Evolutionary conservation across 2,888 invertebrate species (phyloP).

Genomic region (Dichetophora obliterata): DNA sequence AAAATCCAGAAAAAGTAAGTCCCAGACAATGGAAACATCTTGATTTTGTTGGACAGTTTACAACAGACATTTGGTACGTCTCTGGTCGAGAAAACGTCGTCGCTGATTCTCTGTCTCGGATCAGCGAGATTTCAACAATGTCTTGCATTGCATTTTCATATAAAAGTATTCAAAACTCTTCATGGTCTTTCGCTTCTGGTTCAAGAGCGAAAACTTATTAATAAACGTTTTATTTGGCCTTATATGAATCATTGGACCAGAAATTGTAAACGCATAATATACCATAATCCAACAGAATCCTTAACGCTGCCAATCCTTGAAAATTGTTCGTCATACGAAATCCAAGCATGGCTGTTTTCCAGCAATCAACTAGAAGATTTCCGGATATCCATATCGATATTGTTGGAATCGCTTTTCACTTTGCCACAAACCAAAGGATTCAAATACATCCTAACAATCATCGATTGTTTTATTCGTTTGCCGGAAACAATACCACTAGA

Average conservation of each 20-base stretch:
- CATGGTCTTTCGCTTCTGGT: slow-evolving; percentile 6
- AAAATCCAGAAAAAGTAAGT: slow-evolving; percentile 11
- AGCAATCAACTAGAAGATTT: slow-evolving; percentile 23
- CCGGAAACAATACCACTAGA: slow-evolving; percentile 26
- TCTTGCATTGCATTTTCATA: not conserved
- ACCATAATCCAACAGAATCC: too few relatives aligned
- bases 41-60: slow-evolving; percentile 38
- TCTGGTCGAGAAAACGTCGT: slow-evolving; percentile 29
- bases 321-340: slow-evolving; percentile 34
- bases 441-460: slow-evolving; percentile 23
- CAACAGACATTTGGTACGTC: slow-evolving; percentile 30
- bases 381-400: slow-evolving; percentile 32
- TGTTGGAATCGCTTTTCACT: too few relatives aligned
- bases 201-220: slow-evolving; percentile 24
- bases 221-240: slow-evolving; percentile 29
- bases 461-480: slow-evolving; percentile 28
- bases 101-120: slow-evolving; percentile 35
- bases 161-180: too few relatives aligned
- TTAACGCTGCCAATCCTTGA: slow-evolving; percentile 13
- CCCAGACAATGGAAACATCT: slow-evolving; percentile 36
- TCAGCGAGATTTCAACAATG: slow-evolving; percentile 19
- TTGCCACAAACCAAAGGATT: slow-evolving; percentile 3
- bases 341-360: not conserved
- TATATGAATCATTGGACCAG: slow-evolving; percentile 32
- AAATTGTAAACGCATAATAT: too few relatives aligned